Evolutionary conservation across 2,888 invertebrate genomes (phyloP).

Genomic region (Dysmachus trigonus): DNA sequence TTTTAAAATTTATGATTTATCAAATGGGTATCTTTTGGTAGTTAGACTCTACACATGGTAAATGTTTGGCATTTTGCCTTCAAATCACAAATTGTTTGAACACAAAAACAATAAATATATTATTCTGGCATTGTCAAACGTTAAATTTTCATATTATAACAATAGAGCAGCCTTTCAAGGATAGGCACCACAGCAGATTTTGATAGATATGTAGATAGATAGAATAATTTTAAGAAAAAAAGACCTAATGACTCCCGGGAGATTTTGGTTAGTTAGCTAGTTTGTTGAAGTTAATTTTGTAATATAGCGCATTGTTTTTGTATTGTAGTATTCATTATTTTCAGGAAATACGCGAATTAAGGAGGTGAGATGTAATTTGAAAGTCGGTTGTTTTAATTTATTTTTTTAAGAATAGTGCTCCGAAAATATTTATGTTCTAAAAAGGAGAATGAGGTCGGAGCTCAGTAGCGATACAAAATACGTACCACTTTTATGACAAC

Average conservation of each 20-base stretch:
- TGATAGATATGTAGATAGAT: background rate
- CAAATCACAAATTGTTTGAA: background rate
- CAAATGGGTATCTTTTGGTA: background rate
- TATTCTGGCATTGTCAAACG: background rate
- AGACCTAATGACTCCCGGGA: background rate
- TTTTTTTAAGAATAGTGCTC: too few species aligned
- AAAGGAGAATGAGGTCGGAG: too few species aligned
- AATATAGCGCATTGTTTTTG: background rate
- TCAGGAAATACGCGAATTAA: background rate
- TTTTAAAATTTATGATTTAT: background rate
- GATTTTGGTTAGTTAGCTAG: background rate
- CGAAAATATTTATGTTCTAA: too few species aligned
- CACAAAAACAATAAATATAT: background rate
- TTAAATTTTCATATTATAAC: background rate
- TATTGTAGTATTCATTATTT: background rate
- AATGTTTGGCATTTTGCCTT: background rate
- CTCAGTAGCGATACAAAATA: too few species aligned
- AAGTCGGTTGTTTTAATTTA: background rate
- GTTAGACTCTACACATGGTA: background rate
- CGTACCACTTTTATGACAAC: too few species aligned
- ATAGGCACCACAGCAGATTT: background rate
- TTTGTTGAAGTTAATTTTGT: background rate
- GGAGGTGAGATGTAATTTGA: background rate
- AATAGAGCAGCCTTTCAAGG: background rate
- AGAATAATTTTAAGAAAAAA: background rate